Evolutionary conservation across 2,113 vertebrate species (phyloP).

Genomic region (Gymnarchus niloticus): DNA sequence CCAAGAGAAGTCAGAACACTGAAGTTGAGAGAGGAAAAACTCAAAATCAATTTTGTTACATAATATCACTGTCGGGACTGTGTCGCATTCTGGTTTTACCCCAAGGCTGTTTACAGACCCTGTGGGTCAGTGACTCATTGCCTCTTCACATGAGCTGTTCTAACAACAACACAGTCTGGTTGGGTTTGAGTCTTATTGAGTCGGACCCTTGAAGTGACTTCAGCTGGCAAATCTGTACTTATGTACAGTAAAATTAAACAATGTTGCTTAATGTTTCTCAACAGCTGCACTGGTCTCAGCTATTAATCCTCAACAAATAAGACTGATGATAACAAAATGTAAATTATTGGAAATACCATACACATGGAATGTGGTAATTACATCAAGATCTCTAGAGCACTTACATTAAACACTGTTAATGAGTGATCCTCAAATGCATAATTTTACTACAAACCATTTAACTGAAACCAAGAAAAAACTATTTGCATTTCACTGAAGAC

Average conservation of each 20-base stretch:
- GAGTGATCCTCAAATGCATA: neutral
- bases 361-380: neutral
- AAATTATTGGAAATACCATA: neutral
- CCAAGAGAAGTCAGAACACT: neutral
- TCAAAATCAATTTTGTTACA: neutral
- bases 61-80: neutral
- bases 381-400: neutral
- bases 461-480: neutral
- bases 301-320: neutral
- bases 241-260: neutral
- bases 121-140: neutral
- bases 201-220: neutral
- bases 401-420: conserved; percentile 5
- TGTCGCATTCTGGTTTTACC: neutral
- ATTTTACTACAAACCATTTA: conserved; percentile 7
- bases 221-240: neutral
- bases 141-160: neutral
- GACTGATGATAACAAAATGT: neutral
- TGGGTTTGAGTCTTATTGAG: neutral
- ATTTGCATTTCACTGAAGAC: neutral
- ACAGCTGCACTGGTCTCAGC: neutral
- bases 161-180: neutral
- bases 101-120: neutral
- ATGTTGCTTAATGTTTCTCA: neutral
- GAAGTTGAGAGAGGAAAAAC: neutral